Base-by-base conservation (phyloP, 2,888 invertebrate genomes). In the Hyles lineata region DNA sequence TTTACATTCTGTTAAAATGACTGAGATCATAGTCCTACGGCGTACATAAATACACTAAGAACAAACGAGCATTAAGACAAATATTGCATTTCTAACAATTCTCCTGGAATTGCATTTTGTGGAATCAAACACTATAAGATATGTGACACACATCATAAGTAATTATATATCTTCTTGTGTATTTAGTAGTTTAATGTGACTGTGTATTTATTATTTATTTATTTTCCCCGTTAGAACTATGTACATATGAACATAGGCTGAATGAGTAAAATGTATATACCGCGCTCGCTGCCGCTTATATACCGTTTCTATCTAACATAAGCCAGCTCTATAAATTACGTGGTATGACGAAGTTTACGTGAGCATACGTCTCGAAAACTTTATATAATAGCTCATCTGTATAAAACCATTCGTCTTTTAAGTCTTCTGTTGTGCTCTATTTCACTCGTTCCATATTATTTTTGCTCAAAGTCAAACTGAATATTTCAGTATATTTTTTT, bases 331-430 rank as follows among this genome's bases (percentile, higher is more conserved):
- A 55, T 71, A 74, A 74, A 71, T 74, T 71, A 74, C 60, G 55
- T 35, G 50, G 60, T 9, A 61, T 25, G 29, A 52, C 55, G 29
- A 74, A 74, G 61, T 74, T 74, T 60, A 60, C 55, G 52, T 52
- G 69, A 74, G 61, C 55, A 72, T 52, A 72, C 70, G 70, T 72
- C 74, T 74, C 62, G 67, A n/a, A 35, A 74, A 74, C 67, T 74
- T 74, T 61, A 55, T 43, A 70, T 69, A 74, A 74, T 70, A 29
- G 70, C 71, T 74, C 61, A 21, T 23, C 32, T 62, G 9, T 55
- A 52, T 55, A 62, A 62, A 62, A 55, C 52, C 29, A 52, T 55
- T n/a, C 21, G 7, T 29, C 21, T 55, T 21, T 21, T n/a, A n/a
- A 32, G 23, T 52, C 62, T 61, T 6, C 29, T 17, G 9, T 32